phyloP scores from a whole-genome alignment of 2,888 invertebrate genomes.

The Dolichomitus sp. region DNA sequence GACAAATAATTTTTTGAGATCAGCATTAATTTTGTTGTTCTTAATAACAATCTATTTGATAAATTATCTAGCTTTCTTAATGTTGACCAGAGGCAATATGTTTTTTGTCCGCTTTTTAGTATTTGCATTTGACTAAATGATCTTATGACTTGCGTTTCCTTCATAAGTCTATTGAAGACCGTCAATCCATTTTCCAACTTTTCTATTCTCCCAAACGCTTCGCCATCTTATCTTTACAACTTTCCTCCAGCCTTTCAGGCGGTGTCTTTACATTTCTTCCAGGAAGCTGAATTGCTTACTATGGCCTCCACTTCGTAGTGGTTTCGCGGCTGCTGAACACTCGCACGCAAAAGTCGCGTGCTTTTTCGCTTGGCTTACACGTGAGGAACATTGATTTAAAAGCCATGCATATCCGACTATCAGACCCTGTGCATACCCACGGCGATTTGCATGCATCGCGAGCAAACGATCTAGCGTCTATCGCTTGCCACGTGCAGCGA shows the following conservation, averaged over 20 bases:
- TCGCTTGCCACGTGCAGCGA: conserved; percentile 31
- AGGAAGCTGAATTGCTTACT: conserved; percentile 1
- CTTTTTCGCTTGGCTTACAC: conserved; percentile 32
- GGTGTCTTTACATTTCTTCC: not conserved
- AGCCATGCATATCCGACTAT: conserved; percentile 13
- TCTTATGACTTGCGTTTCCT: not conserved
- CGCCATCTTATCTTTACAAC: not conserved
- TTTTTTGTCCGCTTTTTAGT: not conserved
- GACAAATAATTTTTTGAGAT: too few relatives aligned
- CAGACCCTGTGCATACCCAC: conserved; percentile 15
- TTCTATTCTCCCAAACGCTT: not conserved
- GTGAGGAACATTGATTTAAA: conserved; percentile 66
- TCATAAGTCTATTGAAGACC: not conserved
- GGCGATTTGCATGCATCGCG: conserved; percentile 45
- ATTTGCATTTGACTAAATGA: not conserved
- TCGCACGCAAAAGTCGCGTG: conserved; percentile 31
- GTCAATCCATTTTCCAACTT: not conserved
- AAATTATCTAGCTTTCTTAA: too few relatives aligned
- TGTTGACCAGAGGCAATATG: too few relatives aligned
- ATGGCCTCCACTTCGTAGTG: not conserved
- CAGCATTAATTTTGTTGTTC: too few relatives aligned
- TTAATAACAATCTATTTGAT: too few relatives aligned
- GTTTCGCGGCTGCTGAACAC: not conserved
- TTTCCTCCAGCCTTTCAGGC: not conserved
- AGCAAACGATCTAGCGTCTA: conserved; percentile 41